A percentile compares a stretch with the other conserved stretches of the same genome.
Evolutionary conservation across 2,888 invertebrate genomes (phyloP).

Genomic region (Lysandra coridon): DNA sequence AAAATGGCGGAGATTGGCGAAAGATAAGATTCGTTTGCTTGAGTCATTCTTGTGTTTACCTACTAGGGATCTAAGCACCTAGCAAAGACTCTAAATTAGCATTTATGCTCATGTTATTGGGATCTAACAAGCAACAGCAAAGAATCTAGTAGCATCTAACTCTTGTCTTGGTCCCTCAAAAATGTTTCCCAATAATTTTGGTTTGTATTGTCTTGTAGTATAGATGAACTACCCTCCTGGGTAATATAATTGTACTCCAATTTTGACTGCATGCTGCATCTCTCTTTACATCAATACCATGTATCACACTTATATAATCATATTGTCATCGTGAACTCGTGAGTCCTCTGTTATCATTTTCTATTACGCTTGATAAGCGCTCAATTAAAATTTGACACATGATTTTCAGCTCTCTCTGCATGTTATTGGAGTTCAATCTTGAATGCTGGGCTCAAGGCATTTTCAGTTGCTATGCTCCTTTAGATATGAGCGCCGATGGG

Average conservation of each 20-base stretch:
- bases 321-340: not conserved
- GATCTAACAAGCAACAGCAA: too few species aligned
- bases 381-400: not conserved
- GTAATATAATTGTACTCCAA: not conserved
- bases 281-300: not conserved
- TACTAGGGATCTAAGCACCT: too few species aligned
- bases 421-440: slow-evolving; percentile 17
- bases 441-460: not conserved
- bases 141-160: too few species aligned
- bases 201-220: not conserved
- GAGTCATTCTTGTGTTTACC: too few species aligned
- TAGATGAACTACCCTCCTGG: not conserved
- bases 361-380: slow-evolving; percentile 22
- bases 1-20: not conserved
- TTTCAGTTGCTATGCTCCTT: slow-evolving; percentile 6
- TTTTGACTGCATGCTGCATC: not conserved
- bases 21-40: not conserved
- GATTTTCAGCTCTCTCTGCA: slow-evolving; percentile 18
- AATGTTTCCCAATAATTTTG: too few species aligned
- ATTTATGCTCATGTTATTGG: too few species aligned
- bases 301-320: not conserved
- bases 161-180: too few species aligned
- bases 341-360: slow-evolving; percentile 21
- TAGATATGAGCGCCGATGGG: too few species aligned
- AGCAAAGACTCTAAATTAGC: too few species aligned